Percentiles rank a stretch among this genome's conserved stretches.
phyloP scores from a whole-genome alignment of 1,140 invertebrate genomes.

The Hyphantria cunea region DNA sequence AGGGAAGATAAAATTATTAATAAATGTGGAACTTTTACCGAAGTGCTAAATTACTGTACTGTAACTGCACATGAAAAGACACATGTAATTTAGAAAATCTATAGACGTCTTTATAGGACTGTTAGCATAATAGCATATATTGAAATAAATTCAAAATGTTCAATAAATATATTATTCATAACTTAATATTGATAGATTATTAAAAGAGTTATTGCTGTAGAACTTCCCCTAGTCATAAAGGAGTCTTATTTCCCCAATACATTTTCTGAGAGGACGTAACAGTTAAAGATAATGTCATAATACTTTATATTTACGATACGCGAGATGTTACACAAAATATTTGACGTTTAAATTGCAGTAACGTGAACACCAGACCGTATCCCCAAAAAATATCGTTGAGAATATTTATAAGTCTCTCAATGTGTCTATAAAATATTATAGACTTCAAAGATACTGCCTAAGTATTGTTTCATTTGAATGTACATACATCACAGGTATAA shows the following conservation, averaged over 20 bases:
- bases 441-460: background rate
- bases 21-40: no score
- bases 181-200: conserved; percentile 14
- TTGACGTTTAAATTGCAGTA: conserved; percentile 50
- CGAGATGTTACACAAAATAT: conserved; percentile 42
- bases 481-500: background rate
- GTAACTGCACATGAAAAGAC: no score
- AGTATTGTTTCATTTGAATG: conserved; percentile 3
- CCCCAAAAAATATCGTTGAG: conserved; percentile 11
- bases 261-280: conserved; percentile 42
- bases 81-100: no score
- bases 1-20: no score
- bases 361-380: conserved; percentile 31
- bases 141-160: conserved; percentile 5
- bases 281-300: conserved; percentile 48
- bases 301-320: conserved; percentile 55
- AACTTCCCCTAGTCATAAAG: conserved; percentile 55
- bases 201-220: conserved; percentile 35
- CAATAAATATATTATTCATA: conserved; percentile 24
- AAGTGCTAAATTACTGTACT: no score
- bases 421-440: conserved; percentile 21
- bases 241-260: conserved; percentile 62
- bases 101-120: no score
- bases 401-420: conserved; percentile 10
- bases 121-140: no score